These are phyloP conservation scores for Fragum sueziense DNA, from an alignment of 2,888 invertebrate genomes.

Conservation along the genomic window DNA sequence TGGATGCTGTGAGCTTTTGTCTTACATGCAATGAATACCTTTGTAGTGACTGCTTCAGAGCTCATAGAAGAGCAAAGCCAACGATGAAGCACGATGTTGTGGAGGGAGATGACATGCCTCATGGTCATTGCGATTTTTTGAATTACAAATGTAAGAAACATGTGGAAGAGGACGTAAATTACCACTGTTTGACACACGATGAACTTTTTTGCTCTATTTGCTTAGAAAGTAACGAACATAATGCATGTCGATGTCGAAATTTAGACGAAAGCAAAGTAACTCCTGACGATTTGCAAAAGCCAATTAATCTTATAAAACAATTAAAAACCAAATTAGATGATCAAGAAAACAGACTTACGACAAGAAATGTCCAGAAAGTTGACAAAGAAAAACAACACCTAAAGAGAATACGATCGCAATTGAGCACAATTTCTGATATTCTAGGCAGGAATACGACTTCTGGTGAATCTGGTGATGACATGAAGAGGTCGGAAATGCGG, in stretches of 20 bases:
- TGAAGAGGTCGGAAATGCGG: not conserved
- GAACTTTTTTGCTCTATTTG: not conserved
- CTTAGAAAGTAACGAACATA: not conserved
- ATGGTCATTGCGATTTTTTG: not conserved
- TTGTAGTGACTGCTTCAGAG: not conserved
- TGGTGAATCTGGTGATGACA: not conserved
- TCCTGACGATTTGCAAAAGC: not conserved
- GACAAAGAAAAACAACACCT: not conserved
- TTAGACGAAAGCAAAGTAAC: not conserved
- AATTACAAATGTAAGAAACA: not conserved
- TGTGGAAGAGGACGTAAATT: not conserved
- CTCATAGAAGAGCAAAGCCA: not conserved
- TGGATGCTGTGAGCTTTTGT: not conserved
- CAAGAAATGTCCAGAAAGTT: not conserved
- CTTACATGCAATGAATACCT: not conserved
- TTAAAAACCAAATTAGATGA: not conserved
- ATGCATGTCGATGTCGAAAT: not conserved
- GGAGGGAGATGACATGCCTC: not conserved
- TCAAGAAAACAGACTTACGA: not conserved
- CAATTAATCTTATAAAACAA: not conserved
- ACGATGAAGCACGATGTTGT: not conserved
- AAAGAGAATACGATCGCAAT: not conserved
- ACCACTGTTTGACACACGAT: not conserved
- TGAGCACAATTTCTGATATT: not conserved
- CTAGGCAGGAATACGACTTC: not conserved